Evolutionary conservation across 2,888 invertebrate genomes (phyloP), one percentile per base, ranked within the genome.

Genomic region (Coleophora deauratella): DNA sequence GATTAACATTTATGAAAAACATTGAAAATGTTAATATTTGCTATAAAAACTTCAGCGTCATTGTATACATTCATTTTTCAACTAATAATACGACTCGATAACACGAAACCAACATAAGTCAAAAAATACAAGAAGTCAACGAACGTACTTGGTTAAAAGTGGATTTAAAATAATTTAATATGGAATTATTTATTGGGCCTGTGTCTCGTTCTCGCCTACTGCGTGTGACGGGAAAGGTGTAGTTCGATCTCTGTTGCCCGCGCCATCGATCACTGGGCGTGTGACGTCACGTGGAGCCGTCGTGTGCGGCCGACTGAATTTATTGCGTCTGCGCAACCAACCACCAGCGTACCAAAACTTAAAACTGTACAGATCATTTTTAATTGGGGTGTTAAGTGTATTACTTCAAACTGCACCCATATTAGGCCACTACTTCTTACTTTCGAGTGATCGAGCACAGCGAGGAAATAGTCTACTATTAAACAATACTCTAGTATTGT

Each of bases 261-360:
- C 55, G 67, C 78, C 75, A 84, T 85, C 84, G 79, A 85, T 85
- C 85, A 85, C 73, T 59, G 62, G 65, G 74, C 75, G 81, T 84
- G 85, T 86, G 84, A 84, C 85, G 84, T 85, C 84, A 84, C 78
- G 80, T 82, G 70, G 81, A 69, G 82, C 75, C 86, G 71, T 84
- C 86, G 86, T 86, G 84, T 85, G 85, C 80, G 84, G 84, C 84
- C 82, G 52, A 52, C 67, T 71, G 67, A 72, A 85, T 85, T 85
- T 85, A 85, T 85, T 74, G 84, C 82, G 77, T 70, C 73, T 76
- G 79, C 78, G 74, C 80, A 79, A 69, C 67, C 63, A 62, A 66
- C 69, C 62, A 66, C 69, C 62, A 67, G 57, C 68, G 72, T 72
- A 74, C 9, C 7, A 11, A 70, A 74, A 62, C 62, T 65, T 55